Conservation (phyloP, 2,113 vertebrate species). For the Grammomys dolichurus region DNA sequence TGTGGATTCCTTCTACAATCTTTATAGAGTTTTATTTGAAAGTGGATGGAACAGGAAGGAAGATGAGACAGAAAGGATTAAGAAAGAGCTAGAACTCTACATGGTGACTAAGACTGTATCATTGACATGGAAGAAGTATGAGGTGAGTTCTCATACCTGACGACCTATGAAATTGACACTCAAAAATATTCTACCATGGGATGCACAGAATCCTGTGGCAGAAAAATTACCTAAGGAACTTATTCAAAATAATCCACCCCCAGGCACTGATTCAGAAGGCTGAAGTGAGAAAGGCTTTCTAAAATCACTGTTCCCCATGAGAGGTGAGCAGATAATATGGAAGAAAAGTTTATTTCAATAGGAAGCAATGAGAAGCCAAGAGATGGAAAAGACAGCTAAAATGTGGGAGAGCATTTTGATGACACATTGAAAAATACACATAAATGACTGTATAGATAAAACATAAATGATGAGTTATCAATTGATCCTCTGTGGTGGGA, state of each 20-base stretch:
- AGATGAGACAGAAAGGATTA: not conserved
- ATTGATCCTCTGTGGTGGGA: not conserved
- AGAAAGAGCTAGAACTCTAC: not conserved
- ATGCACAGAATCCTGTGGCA: not conserved
- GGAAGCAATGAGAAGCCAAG: not conserved
- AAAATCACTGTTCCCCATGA: not conserved
- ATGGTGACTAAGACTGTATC: not conserved
- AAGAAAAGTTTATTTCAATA: not conserved
- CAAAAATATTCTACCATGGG: not conserved
- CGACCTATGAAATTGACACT: not conserved
- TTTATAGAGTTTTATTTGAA: not conserved
- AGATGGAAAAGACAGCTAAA: not conserved
- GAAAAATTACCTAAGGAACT: constrained; percentile 5
- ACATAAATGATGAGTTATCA: not conserved
- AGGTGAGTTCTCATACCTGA: not conserved
- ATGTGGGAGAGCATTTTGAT: not conserved
- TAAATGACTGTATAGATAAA: not conserved
- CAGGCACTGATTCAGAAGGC: not conserved
- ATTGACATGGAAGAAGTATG: not conserved
- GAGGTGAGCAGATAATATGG: not conserved
- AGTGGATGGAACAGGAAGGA: not conserved
- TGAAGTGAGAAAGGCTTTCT: not conserved
- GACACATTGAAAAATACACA: not conserved
- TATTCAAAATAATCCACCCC: constrained; percentile 30
- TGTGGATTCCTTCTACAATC: not conserved